These are phyloP conservation scores for Brachyhypopomus gauderio DNA, from an alignment of 2,113 vertebrate species.

Conservation along the genomic window DNA sequence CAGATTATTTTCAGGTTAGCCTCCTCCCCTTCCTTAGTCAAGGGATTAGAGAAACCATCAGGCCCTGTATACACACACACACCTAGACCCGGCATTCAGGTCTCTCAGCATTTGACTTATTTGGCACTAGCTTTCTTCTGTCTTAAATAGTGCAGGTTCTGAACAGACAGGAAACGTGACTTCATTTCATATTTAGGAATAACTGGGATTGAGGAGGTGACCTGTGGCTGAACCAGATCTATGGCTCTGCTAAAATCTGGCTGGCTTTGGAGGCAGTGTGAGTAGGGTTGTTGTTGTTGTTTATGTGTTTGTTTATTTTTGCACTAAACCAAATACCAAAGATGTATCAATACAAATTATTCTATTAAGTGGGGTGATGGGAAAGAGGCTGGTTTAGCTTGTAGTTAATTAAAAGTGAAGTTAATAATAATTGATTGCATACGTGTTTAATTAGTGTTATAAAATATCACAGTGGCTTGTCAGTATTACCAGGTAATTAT, in stretches of 20 bases:
- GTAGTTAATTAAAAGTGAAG: neutral
- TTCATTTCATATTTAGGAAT: constrained; percentile 6
- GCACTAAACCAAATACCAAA: neutral
- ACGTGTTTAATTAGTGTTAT: neutral
- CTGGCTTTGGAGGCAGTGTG: constrained; percentile 96
- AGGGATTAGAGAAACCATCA: constrained; percentile 58
- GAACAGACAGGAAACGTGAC: neutral
- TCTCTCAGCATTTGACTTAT: constrained; percentile 13
- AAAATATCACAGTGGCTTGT: neutral
- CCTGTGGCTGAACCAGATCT: neutral
- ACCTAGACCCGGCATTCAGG: neutral
- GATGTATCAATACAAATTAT: neutral
- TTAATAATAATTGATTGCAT: neutral
- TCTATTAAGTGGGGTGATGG: too few relatives aligned
- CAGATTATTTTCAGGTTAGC: constrained; percentile 64
- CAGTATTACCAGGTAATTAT: too few relatives aligned
- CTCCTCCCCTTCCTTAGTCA: constrained; percentile 32
- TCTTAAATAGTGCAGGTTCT: neutral
- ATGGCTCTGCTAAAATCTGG: constrained; percentile 93
- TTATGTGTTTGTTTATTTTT: neutral
- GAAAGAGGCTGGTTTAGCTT: too few relatives aligned
- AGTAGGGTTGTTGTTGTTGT: constrained; percentile 64
- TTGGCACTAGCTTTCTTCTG: neutral
- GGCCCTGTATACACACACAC: neutral
- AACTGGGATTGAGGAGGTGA: neutral